These are phyloP conservation scores for Cheilosia impressa DNA, from an alignment of 2,888 invertebrate genomes.

Conservation along the genomic window DNA sequence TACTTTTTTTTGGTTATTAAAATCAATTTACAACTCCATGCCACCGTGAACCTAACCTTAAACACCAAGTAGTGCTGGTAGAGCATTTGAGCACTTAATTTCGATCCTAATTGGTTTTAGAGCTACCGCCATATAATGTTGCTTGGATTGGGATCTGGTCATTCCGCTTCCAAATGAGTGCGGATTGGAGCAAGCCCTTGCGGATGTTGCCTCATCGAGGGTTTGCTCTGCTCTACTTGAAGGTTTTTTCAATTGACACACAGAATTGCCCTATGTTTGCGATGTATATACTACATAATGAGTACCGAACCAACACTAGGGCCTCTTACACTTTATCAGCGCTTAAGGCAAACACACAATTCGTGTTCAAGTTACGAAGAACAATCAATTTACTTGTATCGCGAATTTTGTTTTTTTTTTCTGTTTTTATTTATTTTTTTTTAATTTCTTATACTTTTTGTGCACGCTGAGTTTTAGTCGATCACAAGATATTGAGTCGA, in stretches of 20 bases:
- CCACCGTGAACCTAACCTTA: constrained; percentile 65
- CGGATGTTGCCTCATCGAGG: constrained; percentile 32
- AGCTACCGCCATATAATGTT: constrained; percentile 60
- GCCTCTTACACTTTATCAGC: constrained; percentile 58
- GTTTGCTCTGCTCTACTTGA: constrained; percentile 44
- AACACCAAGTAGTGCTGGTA: constrained; percentile 46
- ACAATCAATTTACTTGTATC: constrained; percentile 73
- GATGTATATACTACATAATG: not conserved
- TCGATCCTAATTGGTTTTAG: constrained; percentile 67
- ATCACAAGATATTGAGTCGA: constrained; percentile 62
- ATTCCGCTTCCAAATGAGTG: constrained; percentile 7
- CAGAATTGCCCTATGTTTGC: constrained; percentile 8
- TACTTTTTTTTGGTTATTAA: constrained; percentile 50
- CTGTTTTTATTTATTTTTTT: constrained; percentile 37
- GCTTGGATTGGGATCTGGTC: not conserved
- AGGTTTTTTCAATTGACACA: constrained; percentile 66
- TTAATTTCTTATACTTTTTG: constrained; percentile 43
- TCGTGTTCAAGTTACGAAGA: constrained; percentile 51
- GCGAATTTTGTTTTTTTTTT: constrained; percentile 50
- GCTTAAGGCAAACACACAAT: constrained; percentile 39
- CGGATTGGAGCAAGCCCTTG: constrained; percentile 44
- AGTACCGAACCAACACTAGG: constrained; percentile 16
- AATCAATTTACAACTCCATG: constrained; percentile 68
- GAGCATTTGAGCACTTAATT: constrained; percentile 61
- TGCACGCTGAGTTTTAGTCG: constrained; percentile 60